These are phyloP conservation scores for pig (Sus scrofa) DNA, from an alignment of 2,113 vertebrate species.

Conservation along the genomic window DNA sequence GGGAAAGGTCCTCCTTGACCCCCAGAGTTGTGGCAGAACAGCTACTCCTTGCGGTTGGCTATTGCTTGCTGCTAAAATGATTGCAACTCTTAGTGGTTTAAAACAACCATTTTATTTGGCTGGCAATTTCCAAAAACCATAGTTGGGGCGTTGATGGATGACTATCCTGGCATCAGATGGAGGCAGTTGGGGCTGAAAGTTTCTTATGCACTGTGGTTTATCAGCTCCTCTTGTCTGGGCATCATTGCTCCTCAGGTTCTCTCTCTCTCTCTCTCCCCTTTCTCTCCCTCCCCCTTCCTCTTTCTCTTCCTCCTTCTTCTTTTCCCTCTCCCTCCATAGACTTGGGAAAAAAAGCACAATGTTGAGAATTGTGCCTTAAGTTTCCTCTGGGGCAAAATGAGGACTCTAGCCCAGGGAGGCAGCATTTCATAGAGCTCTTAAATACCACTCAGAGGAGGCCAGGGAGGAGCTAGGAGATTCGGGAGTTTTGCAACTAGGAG, in stretches of 20 bases:
- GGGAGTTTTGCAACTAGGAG: too few species aligned
- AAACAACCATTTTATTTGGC: not conserved
- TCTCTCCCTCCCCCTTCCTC: fast-evolving
- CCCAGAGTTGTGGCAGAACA: not conserved
- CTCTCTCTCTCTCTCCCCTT: not conserved
- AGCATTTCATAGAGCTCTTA: too few species aligned
- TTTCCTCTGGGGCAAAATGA: too few species aligned
- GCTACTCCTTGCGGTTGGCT: not conserved
- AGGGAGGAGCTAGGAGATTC: too few species aligned
- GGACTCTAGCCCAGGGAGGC: too few species aligned
- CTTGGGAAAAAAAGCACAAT: too few species aligned
- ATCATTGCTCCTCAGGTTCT: not conserved
- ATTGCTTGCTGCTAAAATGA: not conserved
- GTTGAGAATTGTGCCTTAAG: too few species aligned
- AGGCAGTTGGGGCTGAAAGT: not conserved
- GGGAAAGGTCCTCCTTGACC: not conserved
- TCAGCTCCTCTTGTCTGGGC: fast-evolving
- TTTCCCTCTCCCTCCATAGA: too few species aligned
- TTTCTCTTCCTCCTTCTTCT: not conserved
- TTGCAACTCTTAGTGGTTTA: not conserved
- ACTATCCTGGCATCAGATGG: not conserved
- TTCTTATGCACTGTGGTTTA: not conserved
- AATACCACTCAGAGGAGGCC: too few species aligned
- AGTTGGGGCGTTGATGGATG: not conserved
- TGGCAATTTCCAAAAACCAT: not conserved